phyloP scores from a whole-genome alignment of 2,113 vertebrate genomes.

The Onychorhynchus coronatus region DNA sequence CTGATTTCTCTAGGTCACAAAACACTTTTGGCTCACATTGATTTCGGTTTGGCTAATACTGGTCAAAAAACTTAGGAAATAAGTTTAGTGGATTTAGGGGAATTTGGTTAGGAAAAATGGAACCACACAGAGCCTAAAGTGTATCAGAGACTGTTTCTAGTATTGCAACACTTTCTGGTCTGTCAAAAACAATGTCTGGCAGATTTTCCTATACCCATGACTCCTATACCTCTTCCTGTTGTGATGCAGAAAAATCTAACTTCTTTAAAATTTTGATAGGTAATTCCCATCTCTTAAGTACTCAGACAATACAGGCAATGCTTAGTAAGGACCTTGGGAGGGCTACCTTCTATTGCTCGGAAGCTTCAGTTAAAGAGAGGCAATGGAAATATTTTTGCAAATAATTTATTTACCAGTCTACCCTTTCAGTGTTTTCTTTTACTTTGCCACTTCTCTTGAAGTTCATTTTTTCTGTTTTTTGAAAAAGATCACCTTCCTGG shows the following conservation, averaged over 20 bases:
- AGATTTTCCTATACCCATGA: not conserved
- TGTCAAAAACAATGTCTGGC: not conserved
- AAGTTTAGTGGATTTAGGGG: not conserved
- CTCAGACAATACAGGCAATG: fast-evolving
- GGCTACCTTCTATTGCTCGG: not conserved
- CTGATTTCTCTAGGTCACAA: not conserved
- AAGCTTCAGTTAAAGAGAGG: not conserved
- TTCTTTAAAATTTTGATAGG: not conserved
- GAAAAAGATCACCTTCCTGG: not conserved
- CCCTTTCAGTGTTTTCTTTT: not conserved
- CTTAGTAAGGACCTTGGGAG: not conserved
- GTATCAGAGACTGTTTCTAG: not conserved
- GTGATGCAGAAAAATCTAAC: not conserved
- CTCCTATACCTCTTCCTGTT: not conserved
- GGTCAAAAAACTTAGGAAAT: not conserved
- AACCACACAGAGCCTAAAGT: not conserved
- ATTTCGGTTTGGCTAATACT: not conserved
- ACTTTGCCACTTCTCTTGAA: not conserved
- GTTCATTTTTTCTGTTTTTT: not conserved
- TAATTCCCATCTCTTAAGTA: not conserved
- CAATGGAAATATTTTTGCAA: not conserved
- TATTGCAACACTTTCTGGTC: not conserved
- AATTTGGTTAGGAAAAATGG: not conserved
- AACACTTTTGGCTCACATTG: not conserved
- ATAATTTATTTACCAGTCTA: not conserved